phyloP scores from a whole-genome alignment of 1,140 invertebrate species.

The Chironomus striatipennis region DNA sequence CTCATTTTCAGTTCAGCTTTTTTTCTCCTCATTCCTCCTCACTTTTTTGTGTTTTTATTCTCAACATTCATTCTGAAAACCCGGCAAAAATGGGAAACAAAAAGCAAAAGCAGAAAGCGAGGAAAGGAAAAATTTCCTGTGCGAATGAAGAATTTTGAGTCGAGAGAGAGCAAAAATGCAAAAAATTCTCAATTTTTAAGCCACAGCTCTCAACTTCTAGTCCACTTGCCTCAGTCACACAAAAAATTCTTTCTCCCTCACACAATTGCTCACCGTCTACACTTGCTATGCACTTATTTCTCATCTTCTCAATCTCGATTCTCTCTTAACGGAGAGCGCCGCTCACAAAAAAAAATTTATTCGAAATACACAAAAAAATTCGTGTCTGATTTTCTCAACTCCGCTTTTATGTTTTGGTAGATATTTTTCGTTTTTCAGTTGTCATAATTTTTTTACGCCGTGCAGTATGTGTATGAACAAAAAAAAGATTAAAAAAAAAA shows the following conservation, averaged over 20 bases:
- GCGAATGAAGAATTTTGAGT: too few relatives aligned
- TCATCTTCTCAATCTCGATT: neutral
- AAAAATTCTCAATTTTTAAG: neutral
- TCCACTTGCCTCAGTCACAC: neutral
- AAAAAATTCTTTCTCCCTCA: neutral
- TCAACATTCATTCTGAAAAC: neutral
- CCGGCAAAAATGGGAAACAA: neutral
- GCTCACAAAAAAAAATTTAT: neutral
- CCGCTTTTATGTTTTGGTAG: conserved; percentile 19
- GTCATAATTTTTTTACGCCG: neutral
- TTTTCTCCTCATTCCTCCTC: neutral
- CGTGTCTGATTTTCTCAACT: neutral
- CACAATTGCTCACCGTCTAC: neutral
- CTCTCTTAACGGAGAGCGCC: neutral
- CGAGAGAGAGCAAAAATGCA: neutral
- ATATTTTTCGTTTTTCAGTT: conserved; percentile 18
- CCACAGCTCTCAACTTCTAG: neutral
- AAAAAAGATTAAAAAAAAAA: neutral
- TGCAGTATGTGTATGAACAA: conserved; percentile 5
- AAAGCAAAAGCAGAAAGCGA: neutral
- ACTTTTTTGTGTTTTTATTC: neutral
- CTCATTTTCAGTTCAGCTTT: neutral
- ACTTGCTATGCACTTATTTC: neutral
- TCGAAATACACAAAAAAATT: neutral
- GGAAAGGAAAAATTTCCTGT: neutral